Evolutionary conservation across 2,888 invertebrate species (phyloP).

Genomic region (Ophraella communa): DNA sequence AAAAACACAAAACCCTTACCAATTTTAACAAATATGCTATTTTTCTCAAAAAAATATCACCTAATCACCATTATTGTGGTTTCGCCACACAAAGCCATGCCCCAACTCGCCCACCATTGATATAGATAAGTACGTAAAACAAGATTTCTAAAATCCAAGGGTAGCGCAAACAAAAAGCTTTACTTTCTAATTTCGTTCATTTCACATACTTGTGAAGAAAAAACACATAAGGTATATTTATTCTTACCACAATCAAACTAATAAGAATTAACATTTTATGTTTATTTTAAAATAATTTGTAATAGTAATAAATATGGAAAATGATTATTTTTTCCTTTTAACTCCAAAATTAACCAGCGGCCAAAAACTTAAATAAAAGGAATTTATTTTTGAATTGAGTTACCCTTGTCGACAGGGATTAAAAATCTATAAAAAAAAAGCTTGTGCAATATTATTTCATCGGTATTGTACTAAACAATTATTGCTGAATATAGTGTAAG

Average conservation of each 20-base stretch:
- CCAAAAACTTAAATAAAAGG: no score
- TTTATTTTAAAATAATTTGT: no score
- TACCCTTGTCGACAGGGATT: neutral
- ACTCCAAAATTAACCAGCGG: no score
- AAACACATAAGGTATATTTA: no score
- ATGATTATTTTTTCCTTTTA: neutral
- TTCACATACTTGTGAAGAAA: no score
- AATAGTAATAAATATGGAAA: neutral
- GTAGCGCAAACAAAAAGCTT: neutral
- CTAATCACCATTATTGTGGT: neutral
- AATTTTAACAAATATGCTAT: neutral
- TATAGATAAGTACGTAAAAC: neutral
- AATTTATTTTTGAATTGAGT: neutral
- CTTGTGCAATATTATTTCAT: constrained; percentile 40
- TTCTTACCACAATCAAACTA: no score
- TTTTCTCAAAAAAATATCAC: constrained; percentile 4
- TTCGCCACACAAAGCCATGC: constrained; percentile 10
- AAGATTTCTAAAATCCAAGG: neutral
- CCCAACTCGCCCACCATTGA: neutral
- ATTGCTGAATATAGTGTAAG: no score
- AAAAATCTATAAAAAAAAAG: neutral
- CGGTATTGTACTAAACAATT: constrained; percentile 33
- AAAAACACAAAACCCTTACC: neutral
- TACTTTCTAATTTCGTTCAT: neutral
- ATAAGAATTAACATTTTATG: no score